Evolutionary conservation across 2,113 vertebrate species (phyloP).

Genomic region (Entomyzon cyanotis): DNA sequence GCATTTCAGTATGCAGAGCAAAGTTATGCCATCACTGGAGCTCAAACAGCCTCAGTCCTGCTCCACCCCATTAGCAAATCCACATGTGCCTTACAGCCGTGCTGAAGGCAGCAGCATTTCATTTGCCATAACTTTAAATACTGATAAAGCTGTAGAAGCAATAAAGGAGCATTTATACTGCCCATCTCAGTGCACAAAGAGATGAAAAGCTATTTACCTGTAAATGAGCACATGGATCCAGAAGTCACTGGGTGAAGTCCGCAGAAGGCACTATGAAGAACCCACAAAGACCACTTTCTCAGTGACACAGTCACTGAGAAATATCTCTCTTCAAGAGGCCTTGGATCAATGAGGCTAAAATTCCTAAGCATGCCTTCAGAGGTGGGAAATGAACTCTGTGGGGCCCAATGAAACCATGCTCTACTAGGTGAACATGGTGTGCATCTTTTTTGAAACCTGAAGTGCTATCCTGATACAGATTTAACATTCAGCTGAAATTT

Average conservation of each 20-base stretch:
- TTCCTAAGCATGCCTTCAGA: background rate
- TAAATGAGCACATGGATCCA: background rate
- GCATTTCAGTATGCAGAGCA: background rate
- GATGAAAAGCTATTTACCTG: background rate
- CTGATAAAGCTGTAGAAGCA: background rate
- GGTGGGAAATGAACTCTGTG: background rate
- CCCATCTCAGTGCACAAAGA: background rate
- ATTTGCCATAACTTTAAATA: fast-evolving
- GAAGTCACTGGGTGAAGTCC: background rate
- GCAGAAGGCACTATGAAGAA: background rate
- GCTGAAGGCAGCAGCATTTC: background rate
- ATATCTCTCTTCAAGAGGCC: background rate
- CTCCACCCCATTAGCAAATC: background rate
- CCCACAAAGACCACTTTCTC: background rate
- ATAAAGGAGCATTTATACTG: background rate
- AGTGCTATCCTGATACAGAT: background rate
- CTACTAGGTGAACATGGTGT: fast-evolving
- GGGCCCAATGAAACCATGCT: background rate
- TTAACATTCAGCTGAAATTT: slow-evolving; percentile 12
- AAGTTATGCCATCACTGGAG: fast-evolving
- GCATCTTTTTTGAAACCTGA: background rate
- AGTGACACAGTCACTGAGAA: background rate
- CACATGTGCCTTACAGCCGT: background rate
- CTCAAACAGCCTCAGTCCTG: background rate
- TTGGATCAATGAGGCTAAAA: background rate